Percentiles rank a stretch among this genome's conserved stretches.
Conservation (phyloP, 2,797 vertebrate genomes). For the Harpagifer antarcticus region DNA sequence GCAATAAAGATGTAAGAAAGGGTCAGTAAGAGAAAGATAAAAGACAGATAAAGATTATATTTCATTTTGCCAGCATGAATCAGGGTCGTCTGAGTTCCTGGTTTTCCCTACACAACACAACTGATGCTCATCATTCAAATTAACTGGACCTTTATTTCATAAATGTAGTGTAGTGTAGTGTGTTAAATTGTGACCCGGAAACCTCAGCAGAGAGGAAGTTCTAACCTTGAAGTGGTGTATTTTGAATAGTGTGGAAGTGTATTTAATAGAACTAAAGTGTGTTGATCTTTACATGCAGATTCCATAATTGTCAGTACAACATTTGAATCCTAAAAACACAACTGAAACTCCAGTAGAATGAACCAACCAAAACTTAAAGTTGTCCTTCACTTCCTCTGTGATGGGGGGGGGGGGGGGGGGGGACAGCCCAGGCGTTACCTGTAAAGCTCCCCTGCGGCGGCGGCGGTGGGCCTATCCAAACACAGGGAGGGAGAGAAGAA, state of each 20-base stretch:
- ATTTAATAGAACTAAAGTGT: not conserved
- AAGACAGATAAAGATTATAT: not conserved
- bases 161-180: not conserved
- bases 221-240: not conserved
- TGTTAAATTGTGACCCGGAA: not conserved
- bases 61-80: not conserved
- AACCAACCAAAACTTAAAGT: conserved; percentile 25
- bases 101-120: not conserved
- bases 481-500: conserved; percentile 37
- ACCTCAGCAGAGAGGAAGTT: not conserved
- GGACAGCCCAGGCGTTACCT: conserved; percentile 74
- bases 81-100: not conserved
- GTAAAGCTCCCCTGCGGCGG: conserved; percentile 77
- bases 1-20: not conserved
- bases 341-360: conserved; percentile 25
- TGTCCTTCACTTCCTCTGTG: conserved; percentile 25
- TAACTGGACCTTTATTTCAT: not conserved
- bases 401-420: conserved; percentile 54
- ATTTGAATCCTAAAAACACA: not conserved
- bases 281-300: conserved; percentile 17
- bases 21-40: not conserved
- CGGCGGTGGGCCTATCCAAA: conserved; percentile 68
- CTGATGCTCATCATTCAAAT: conserved; percentile 1
- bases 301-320: not conserved
- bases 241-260: not conserved